These are phyloP conservation scores for Picus viridis DNA, from an alignment of 2,797 vertebrate species.

Conservation along the genomic window DNA sequence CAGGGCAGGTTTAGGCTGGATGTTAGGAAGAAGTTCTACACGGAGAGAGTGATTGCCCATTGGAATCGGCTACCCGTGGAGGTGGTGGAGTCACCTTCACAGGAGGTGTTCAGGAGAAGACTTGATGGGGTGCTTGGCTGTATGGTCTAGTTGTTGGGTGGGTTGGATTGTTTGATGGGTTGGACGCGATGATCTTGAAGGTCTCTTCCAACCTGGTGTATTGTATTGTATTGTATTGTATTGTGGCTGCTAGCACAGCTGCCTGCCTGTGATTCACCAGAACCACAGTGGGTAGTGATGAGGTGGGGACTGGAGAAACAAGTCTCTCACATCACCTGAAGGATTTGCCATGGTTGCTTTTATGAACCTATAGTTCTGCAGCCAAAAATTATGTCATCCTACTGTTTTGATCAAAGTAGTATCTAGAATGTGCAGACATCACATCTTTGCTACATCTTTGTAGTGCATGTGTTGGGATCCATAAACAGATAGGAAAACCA, in stretches of 20 bases:
- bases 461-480: background rate
- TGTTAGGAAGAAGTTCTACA: no score
- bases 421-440: background rate
- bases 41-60: no score
- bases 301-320: background rate
- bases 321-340: background rate
- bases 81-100: no score
- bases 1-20: no score
- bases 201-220: no score
- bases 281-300: rapidly evolving
- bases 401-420: background rate
- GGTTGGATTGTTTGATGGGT: no score
- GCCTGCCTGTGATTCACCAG: background rate
- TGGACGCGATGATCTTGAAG: no score
- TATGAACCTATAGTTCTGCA: background rate
- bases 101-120: no score
- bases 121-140: no score
- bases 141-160: no score
- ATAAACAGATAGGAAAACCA: background rate
- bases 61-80: no score
- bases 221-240: no score
- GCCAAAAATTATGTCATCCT: background rate
- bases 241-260: background rate
- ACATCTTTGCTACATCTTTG: background rate
- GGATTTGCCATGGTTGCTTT: background rate